Percentiles rank a stretch among this genome's conserved stretches.
Evolutionary conservation across 1,140 invertebrate species (phyloP).

Genomic region (Drosophila nigrodunni): DNA sequence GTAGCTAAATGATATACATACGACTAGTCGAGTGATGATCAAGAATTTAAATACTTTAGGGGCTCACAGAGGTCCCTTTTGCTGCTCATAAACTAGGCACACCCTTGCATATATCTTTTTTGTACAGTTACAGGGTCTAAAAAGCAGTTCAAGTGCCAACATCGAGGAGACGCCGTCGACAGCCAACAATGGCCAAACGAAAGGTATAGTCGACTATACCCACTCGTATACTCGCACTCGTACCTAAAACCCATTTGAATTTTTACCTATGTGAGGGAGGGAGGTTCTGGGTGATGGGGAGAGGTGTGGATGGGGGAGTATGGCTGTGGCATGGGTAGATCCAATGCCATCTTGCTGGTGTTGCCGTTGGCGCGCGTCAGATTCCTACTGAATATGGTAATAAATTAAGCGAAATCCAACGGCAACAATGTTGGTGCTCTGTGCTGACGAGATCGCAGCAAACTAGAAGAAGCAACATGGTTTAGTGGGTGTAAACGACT

Average conservation of each 20-base stretch:
- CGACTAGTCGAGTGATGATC: no score
- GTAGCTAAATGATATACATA: no score
- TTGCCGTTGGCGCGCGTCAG: conserved; percentile 72
- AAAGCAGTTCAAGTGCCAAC: conserved; percentile 49
- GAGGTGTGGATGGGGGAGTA: neutral
- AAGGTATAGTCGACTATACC: conserved; percentile 24
- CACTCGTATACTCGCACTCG: conserved; percentile 11
- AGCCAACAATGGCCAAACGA: conserved; percentile 64
- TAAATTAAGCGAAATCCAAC: conserved; percentile 77
- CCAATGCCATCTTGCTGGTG: conserved; percentile 65
- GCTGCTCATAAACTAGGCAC: no score
- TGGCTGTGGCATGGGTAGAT: conserved; percentile 21
- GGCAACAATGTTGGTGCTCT: conserved; percentile 29
- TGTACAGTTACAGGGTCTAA: neutral
- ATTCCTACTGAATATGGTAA: conserved; percentile 82
- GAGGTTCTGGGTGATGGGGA: neutral
- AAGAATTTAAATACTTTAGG: no score
- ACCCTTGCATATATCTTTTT: no score
- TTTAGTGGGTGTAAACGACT: no score
- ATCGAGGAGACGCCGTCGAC: conserved; percentile 63
- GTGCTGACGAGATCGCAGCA: conserved; percentile 7
- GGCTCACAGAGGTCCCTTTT: no score
- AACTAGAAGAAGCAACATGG: conserved; percentile 12
- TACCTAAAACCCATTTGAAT: conserved; percentile 68
- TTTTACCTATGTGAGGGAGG: conserved; percentile 29